A percentile compares a stretch with the other conserved stretches of the same genome.
Conservation (phyloP, 2,113 vertebrate genomes). For the Nerophis ophidion region DNA sequence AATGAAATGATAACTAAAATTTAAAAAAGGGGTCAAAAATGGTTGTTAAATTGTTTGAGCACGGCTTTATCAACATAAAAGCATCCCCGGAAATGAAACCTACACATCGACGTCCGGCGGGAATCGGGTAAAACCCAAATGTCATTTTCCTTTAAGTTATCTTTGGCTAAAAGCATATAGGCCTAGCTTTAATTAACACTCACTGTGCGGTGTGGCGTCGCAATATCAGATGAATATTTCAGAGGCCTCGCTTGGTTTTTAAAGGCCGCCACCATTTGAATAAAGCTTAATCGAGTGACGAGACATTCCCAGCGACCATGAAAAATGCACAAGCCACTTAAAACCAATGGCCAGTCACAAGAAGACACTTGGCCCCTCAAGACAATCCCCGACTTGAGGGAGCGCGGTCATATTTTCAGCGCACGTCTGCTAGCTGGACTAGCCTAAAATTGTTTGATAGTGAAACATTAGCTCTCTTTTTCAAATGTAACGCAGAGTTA, state of each 20-base stretch:
- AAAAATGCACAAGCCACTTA: slow-evolving; percentile 78
- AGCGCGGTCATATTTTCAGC: slow-evolving; percentile 55
- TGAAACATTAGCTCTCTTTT: slow-evolving; percentile 74
- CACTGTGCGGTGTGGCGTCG: slow-evolving; percentile 48
- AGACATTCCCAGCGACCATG: slow-evolving; percentile 67
- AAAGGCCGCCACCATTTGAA: slow-evolving; percentile 63
- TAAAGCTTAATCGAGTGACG: slow-evolving; percentile 67
- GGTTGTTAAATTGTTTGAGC: neutral
- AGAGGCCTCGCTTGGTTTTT: slow-evolving; percentile 51
- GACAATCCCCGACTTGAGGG: slow-evolving; percentile 55
- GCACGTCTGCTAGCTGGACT: neutral
- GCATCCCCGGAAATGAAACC: slow-evolving; percentile 22
- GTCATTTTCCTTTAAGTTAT: slow-evolving; percentile 49
- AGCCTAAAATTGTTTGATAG: slow-evolving; percentile 64
- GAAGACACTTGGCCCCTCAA: slow-evolving; percentile 61
- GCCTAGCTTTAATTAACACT: slow-evolving; percentile 68
- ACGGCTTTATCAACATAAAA: slow-evolving; percentile 8
- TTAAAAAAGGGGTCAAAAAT: too few species aligned
- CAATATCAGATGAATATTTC: slow-evolving; percentile 73
- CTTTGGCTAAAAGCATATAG: slow-evolving; percentile 40
- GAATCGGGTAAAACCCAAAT: slow-evolving; percentile 17
- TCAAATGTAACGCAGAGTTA: slow-evolving; percentile 70
- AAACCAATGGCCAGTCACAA: slow-evolving; percentile 67
- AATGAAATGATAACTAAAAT: slow-evolving; percentile 15
- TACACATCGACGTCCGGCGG: slow-evolving; percentile 21